Conservation (phyloP, 2,113 vertebrate species). For the Hippotragus niger region DNA sequence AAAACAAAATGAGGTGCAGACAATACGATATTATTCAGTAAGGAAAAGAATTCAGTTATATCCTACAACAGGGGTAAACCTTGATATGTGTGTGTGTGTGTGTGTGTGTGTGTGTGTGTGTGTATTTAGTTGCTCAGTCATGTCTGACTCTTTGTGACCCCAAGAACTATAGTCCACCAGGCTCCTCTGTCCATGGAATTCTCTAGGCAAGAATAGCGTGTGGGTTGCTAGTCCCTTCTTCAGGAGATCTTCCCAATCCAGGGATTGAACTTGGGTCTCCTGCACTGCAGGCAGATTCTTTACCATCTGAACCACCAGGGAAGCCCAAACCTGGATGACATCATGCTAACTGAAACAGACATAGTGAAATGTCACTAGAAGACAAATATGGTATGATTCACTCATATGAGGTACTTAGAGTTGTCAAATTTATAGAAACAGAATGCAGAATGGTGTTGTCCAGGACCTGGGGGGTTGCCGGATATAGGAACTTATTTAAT, state of each 20-base stretch:
- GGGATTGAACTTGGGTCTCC: not conserved
- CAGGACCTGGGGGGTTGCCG: not conserved
- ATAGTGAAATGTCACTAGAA: not conserved
- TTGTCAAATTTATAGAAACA: not conserved
- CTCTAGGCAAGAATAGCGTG: not conserved
- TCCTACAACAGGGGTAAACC: not conserved
- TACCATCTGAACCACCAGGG: not conserved
- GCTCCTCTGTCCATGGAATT: not conserved
- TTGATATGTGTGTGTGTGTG: not conserved
- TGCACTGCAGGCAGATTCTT: not conserved
- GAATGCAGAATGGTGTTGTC: not conserved
- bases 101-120: not conserved
- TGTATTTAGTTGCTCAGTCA: not conserved
- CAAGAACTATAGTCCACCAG: not conserved
- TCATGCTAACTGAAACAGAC: not conserved
- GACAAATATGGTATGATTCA: not conserved
- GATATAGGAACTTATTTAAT: not conserved
- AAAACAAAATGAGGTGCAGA: not conserved
- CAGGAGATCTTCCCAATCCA: not conserved
- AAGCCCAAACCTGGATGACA: not conserved
- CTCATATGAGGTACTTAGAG: not conserved
- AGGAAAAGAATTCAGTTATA: not conserved
- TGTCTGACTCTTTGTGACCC: accelerated
- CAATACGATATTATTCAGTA: not conserved
- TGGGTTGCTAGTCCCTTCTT: not conserved